Evolutionary conservation across 1,140 invertebrate species (phyloP), one percentile per base, ranked within the genome.

Genomic region (Olivierus martensii): DNA sequence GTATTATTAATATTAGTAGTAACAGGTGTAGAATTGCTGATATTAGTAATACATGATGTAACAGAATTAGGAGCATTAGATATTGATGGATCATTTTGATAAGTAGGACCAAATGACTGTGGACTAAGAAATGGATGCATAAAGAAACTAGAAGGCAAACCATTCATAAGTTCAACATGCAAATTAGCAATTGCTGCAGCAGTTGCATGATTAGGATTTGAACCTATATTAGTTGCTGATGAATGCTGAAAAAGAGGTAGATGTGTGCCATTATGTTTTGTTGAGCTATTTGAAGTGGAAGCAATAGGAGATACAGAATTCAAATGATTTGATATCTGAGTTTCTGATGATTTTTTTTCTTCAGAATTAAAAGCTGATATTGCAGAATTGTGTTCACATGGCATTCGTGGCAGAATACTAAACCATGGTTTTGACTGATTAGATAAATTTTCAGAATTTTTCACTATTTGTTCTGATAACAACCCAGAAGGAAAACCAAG

Each of bases 391-490:
- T 28, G 28, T 18, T 79, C 77, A 69, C 79, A 81, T 9, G 77
- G 71, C 52, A 77, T 73, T 58, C 74, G 70, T 15, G 77, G 74
- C 44, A 80, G 63, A 49, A 81, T 72, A 61, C 74, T 79, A 59
- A 81, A 81, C 77, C 77, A 79, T 21, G 76, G 73, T 51, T 67
- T 69, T 47, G 68, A 60, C 28, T 61, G 62, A 37, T 51, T 56
- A 37, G 55, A 50, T 34, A 62, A 61, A 14, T 57, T 46, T 22
- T 43, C 18, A 7, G 50, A 43, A 12, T 51, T 48, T 43, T 57
- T 57, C 10, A 53, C 46, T 15, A 57, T 28, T 22, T 56, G 55
- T 42, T 58, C 52, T 17, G 52, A 46, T 12, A 58, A 17, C 36
- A 52, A 49, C n/a, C 46, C 50, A 15, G 46, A 37, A 11, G 54